Base-by-base conservation (phyloP, 2,797 vertebrate genomes). In the Pelochelys cantorii region DNA sequence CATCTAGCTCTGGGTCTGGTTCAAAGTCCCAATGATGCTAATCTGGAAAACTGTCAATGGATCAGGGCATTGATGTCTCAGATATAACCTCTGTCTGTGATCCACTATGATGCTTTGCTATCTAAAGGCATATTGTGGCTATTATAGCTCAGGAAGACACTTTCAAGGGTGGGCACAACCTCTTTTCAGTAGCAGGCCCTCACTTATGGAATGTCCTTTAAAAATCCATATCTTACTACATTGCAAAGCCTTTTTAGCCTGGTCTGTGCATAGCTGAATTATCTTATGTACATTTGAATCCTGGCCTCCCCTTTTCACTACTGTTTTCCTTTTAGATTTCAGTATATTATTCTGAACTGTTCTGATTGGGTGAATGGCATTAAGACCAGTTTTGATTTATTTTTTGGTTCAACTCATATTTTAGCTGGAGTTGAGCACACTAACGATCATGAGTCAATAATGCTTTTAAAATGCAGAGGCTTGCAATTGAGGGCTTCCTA, bases 261-360 rank as follows among this genome's bases (percentile, higher is more conserved):
- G 3, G 54, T 89, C 74, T 54, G 1, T 79, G 13, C 31, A 6
- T n/a, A 31, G 84, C 68, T 13, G 13, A 48, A 79, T 56, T 59
- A 60, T 25, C 77, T 5, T 0, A 0, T 7, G 0, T 37, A 4
- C n/a, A 14, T 59, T 54, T 27, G 81, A 88, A 87, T 52, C 6
- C 0, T 0, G 3, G 11, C 3, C 6, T 54, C 23, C 54, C 31
- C 3, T 7, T 54, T 60, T 59, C 23, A 27, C 9, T 10, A 34
- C 15, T 57, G 3, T 56, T n/a, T 86, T 87, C 71, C 78, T 78
- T 87, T 79, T 13, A 23, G 18, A 54, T 54, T 77, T 55, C 18
- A 83, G 2, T 13, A 6, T 78, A 37, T 17, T 74, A 20, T 81
- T 74, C 90, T 80, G 71, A 78, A 9, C 20, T 71, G 52, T 31